Percentiles rank a stretch among this genome's conserved stretches.
Conservation (phyloP, 2,888 invertebrate species). For the Capitulum mitella region DNA sequence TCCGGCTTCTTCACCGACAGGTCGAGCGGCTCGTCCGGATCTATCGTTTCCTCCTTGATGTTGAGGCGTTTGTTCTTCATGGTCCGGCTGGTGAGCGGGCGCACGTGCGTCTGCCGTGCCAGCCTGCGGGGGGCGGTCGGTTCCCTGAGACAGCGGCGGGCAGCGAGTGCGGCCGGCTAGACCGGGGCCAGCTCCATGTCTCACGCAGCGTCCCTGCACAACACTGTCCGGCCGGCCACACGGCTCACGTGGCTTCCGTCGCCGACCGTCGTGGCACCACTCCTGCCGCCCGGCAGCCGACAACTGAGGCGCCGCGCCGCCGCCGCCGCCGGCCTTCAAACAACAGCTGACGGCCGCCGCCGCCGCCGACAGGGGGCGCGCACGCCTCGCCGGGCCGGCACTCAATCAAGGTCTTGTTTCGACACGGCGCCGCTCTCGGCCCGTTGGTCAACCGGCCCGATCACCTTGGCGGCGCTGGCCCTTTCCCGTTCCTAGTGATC, state of each 20-base stretch:
- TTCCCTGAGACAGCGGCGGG: too few species aligned
- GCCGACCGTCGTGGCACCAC: too few species aligned
- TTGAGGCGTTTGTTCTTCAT: constrained; percentile 25
- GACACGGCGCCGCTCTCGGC: neutral
- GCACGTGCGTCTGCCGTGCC: too few species aligned
- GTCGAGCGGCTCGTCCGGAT: constrained; percentile 15
- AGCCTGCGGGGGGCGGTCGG: neutral
- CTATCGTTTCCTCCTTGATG: constrained; percentile 17
- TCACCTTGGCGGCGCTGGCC: neutral
- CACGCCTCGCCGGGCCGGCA: neutral
- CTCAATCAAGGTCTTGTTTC: constrained; percentile 1
- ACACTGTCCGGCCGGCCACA: neutral
- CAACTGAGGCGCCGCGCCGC: neutral
- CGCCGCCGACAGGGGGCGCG: neutral
- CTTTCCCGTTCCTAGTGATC: neutral
- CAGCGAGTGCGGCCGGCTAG: too few species aligned
- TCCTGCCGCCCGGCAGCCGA: neutral
- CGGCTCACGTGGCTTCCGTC: too few species aligned
- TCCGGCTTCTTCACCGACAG: neutral
- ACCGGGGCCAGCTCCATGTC: too few species aligned
- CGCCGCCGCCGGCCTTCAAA: neutral
- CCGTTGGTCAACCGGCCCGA: constrained; percentile 14
- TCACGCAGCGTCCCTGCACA: too few species aligned
- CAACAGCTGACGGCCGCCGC: neutral
- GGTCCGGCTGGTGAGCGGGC: neutral